Evolutionary conservation across 2,113 vertebrate genomes (phyloP).

Genomic region (Solea solea): DNA sequence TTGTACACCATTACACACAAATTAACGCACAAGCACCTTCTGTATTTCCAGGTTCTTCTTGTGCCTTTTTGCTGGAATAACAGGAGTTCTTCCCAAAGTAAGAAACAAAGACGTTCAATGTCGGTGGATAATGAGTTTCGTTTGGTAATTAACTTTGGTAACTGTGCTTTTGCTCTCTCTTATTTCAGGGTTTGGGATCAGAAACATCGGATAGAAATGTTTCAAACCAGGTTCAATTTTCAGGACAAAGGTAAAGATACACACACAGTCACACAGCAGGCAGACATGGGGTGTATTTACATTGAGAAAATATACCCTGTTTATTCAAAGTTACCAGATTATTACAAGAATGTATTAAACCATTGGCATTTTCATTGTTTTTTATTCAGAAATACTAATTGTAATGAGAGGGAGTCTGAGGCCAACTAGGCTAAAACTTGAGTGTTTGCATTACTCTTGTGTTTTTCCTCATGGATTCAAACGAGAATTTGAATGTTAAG

Average conservation of each 20-base stretch:
- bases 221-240: slow-evolving; percentile 83
- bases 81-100: slow-evolving; percentile 89
- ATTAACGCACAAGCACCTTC: background rate
- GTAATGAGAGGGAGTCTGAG: background rate
- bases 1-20: background rate
- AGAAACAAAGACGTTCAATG: slow-evolving; percentile 24
- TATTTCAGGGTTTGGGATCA: slow-evolving; percentile 84
- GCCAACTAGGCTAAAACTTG: background rate
- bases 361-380: background rate
- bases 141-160: background rate
- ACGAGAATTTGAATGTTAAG: background rate
- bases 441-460: background rate
- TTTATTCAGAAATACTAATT: background rate
- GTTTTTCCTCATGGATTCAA: background rate
- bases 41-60: slow-evolving; percentile 89
- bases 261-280: background rate
- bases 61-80: slow-evolving; percentile 91
- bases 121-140: background rate
- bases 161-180: background rate
- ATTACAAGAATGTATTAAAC: too few species aligned
- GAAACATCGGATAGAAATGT: slow-evolving; percentile 75
- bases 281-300: background rate
- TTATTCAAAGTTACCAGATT: too few species aligned
- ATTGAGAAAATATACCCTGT: background rate
- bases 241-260: slow-evolving; percentile 85